Conservation (phyloP, 2,113 vertebrate genomes). For the Carassius carassius region DNA sequence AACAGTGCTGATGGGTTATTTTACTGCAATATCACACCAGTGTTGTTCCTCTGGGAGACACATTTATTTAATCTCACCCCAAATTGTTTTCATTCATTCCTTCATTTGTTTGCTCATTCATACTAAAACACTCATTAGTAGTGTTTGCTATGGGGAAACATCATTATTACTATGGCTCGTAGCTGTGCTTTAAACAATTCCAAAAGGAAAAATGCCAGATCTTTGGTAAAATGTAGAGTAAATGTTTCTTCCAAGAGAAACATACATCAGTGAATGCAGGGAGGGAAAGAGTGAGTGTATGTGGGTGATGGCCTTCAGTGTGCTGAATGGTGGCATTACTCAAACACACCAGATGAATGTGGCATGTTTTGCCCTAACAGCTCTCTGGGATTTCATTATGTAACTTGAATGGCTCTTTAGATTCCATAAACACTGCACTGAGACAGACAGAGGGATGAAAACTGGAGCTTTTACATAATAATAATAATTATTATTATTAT, state of each 20-base stretch:
- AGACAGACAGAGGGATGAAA: background rate
- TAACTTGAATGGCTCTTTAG: background rate
- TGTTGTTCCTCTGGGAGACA: too few relatives aligned
- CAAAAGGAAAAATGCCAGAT: background rate
- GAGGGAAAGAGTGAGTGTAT: background rate
- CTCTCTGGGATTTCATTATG: conserved; percentile 18
- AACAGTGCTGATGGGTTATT: too few relatives aligned
- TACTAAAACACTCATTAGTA: too few relatives aligned
- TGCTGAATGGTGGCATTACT: conserved; percentile 10
- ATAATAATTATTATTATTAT: too few relatives aligned
- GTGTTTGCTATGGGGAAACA: too few relatives aligned
- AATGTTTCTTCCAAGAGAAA: background rate
- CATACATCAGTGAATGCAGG: background rate
- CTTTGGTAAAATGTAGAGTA: background rate
- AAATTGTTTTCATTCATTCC: too few relatives aligned
- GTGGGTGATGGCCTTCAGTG: background rate
- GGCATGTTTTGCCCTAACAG: conserved; percentile 10
- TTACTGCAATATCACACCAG: too few relatives aligned
- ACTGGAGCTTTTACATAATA: too few relatives aligned
- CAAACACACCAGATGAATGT: background rate
- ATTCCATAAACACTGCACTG: background rate
- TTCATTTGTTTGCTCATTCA: too few relatives aligned
- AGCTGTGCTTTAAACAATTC: too few relatives aligned
- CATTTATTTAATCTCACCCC: too few relatives aligned
- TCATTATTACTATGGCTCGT: too few relatives aligned